phyloP scores from a whole-genome alignment of 2,888 invertebrate genomes.

The Lagria hirta region DNA sequence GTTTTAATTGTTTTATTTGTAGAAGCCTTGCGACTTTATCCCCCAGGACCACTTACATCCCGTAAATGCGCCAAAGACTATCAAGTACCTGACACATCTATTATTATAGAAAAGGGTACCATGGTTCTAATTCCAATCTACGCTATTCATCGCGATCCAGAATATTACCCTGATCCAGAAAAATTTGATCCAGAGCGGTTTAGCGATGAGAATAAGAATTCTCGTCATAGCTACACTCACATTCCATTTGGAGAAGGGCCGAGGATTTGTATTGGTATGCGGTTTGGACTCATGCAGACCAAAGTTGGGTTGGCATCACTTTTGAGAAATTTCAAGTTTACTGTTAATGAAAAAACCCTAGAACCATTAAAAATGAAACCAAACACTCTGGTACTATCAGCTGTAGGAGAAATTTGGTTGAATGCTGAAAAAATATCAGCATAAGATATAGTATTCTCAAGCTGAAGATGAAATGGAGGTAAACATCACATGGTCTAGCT shows the following conservation, averaged over 20 bases:
- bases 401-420: slow-evolving; percentile 12
- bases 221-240: slow-evolving; percentile 18
- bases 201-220: slow-evolving; percentile 31
- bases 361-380: slow-evolving; percentile 26
- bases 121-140: slow-evolving; percentile 37
- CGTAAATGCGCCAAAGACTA: slow-evolving; percentile 36
- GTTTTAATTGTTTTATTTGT: slow-evolving; percentile 30
- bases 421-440: slow-evolving; percentile 9
- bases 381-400: slow-evolving; percentile 19
- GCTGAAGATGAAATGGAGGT: too few species aligned
- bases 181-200: slow-evolving; percentile 34
- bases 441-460: too few species aligned
- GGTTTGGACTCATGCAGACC: slow-evolving; percentile 31
- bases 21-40: slow-evolving; percentile 49
- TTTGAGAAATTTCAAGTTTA: slow-evolving; percentile 26
- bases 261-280: slow-evolving; percentile 35
- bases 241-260: slow-evolving; percentile 33
- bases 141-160: slow-evolving; percentile 44
- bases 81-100: slow-evolving; percentile 39
- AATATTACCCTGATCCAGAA: slow-evolving; percentile 42
- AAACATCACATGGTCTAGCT: too few species aligned
- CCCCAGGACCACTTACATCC: slow-evolving; percentile 37
- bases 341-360: slow-evolving; percentile 24
- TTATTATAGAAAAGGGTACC: slow-evolving; percentile 43
- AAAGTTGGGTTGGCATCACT: slow-evolving; percentile 26